A percentile compares a stretch with the other conserved stretches of the same genome.
These are phyloP conservation scores for Corapipo altera DNA, from an alignment of 2,113 vertebrate genomes.

Conservation along the genomic window DNA sequence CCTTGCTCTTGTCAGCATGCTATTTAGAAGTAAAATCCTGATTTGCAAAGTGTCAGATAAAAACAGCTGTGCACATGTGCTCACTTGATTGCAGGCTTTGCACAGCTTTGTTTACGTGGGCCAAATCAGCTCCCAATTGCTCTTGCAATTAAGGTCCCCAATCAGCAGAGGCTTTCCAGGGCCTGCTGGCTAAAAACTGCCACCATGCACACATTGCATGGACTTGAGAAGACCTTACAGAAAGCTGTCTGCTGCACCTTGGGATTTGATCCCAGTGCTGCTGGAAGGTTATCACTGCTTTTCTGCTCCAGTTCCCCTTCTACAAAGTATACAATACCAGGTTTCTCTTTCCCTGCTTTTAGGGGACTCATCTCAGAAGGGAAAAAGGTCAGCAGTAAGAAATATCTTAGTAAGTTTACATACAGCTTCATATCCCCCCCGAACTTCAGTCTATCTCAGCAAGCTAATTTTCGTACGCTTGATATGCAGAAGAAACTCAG, in stretches of 20 bases:
- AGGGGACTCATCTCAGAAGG: neutral
- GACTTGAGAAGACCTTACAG: neutral
- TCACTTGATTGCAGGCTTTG: neutral
- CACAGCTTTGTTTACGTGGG: neutral
- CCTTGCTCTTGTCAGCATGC: constrained; percentile 26
- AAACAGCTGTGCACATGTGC: constrained; percentile 56
- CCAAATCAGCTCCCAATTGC: neutral
- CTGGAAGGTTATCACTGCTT: neutral
- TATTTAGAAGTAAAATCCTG: constrained; percentile 43
- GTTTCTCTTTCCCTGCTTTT: neutral
- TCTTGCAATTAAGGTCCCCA: neutral
- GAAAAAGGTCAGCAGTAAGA: neutral
- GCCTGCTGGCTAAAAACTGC: neutral
- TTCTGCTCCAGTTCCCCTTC: neutral
- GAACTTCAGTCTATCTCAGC: neutral
- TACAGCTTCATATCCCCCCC: neutral
- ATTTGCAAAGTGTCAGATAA: constrained; percentile 27
- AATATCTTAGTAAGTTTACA: neutral
- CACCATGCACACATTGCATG: neutral
- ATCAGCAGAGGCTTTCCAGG: neutral
- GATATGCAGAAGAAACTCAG: neutral
- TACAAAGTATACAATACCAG: neutral
- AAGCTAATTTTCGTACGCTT: neutral
- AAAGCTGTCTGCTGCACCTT: neutral
- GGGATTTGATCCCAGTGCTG: neutral